phyloP scores from a whole-genome alignment of 2,113 vertebrate species.

The Lepidothrix coronata region DNA sequence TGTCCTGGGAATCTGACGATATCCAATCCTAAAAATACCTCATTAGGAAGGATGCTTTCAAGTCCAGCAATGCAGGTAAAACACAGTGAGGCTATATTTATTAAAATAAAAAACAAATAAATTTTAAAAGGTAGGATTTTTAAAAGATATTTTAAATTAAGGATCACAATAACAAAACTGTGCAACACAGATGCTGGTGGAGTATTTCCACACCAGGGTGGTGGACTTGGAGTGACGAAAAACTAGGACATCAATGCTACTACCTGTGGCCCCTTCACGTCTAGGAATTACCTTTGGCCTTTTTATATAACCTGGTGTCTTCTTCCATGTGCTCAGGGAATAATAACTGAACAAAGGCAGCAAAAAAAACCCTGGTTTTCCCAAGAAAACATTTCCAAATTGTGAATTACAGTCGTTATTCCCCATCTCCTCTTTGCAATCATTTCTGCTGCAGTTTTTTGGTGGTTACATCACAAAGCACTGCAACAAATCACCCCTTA shows the following conservation, averaged over 20 bases:
- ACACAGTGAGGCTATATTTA: background rate
- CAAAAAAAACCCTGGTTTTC: background rate
- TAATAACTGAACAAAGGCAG: background rate
- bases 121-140: background rate
- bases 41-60: background rate
- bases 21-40: background rate
- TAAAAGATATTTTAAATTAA: background rate
- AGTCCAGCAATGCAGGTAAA: background rate
- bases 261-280: too few relatives aligned
- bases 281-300: background rate
- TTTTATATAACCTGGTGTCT: background rate
- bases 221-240: background rate
- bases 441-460: background rate
- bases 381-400: background rate
- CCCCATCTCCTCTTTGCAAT: background rate
- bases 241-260: background rate
- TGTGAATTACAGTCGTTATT: background rate
- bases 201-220: background rate
- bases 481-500: background rate
- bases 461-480: background rate
- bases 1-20: background rate
- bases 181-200: background rate
- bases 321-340: accelerated
- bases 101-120: background rate
- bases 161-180: background rate